Evolutionary conservation across 2,113 vertebrate species (phyloP).

Genomic region (Chloropsis hardwickii): DNA sequence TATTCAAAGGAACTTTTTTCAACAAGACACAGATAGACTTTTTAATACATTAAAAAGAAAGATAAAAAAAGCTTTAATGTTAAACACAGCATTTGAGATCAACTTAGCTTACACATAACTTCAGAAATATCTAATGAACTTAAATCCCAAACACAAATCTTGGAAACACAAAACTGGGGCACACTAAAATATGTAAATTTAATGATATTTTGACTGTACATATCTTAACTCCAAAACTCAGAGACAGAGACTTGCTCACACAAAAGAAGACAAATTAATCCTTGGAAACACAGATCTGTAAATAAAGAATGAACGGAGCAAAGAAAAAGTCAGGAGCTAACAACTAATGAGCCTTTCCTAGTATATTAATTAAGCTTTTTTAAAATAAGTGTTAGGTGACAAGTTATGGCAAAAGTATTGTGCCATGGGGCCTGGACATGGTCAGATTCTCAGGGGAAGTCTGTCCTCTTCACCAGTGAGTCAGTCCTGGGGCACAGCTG

Average conservation of each 20-base stretch:
- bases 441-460: neutral
- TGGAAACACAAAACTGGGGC: neutral
- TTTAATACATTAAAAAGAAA: neutral
- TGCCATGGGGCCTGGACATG: neutral
- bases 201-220: neutral
- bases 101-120: neutral
- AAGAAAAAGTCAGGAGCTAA: rapidly evolving
- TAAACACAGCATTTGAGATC: neutral
- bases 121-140: neutral
- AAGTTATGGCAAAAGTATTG: neutral
- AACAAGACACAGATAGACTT: neutral
- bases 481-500: neutral
- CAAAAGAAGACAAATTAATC: neutral
- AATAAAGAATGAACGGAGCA: neutral
- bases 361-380: neutral
- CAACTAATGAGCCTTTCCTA: neutral
- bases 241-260: neutral
- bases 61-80: neutral
- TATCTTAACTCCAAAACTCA: neutral
- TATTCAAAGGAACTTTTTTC: neutral
- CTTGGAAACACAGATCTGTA: neutral
- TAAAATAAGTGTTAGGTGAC: neutral
- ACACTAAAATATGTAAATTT: neutral
- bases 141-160: neutral
- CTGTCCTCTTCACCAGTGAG: neutral